Evolutionary conservation across 2,113 vertebrate species (phyloP), one percentile per base, ranked within the genome.

Genomic region (Daphoenositta chrysoptera): DNA sequence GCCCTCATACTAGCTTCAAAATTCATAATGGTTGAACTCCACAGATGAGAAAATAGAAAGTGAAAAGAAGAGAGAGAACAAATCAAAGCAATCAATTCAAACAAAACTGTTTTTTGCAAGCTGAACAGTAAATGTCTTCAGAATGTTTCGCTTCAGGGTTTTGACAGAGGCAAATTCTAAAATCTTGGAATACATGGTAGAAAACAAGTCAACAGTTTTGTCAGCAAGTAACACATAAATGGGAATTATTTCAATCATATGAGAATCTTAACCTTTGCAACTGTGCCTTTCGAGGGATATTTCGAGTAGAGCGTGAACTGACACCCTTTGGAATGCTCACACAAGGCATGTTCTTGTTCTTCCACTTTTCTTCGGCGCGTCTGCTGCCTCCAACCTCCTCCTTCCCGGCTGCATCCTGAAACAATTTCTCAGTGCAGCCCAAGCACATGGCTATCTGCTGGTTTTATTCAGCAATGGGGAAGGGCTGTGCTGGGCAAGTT

Each of bases 201-300:
- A 73, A 89, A 85, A 96, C 72, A 94, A 94, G 69, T 90, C 88
- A 95, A 92, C 88, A 96, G 80, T 87, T 78, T 94, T 92, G 86
- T 94, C 77, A 94, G 71, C 69, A 61, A 94, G 71, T 76, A 93
- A 69, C 86, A 94, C 71, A 93, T 72, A 87, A 88, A 83, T 45
- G 81, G 89, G 87, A 91, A 71, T 77, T 89, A 91, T 95, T 93
- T 95, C 87, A 90, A 78, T 88, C 83, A 33, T 66, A 78, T 75
- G 60, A 93, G 83, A 75, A 81, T 76, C 83, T 89, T 91, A 93
- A 96, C 92, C 93, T 90, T 92, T 85, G 75, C 69, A 82, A 91
- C 89, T 82, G 50, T 63, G 90, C 56, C 81, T 94, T 94, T 91
- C 63, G 44, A 92, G 58, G 87, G 82, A 85, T 94, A 93, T 94